Evolutionary conservation across 2,797 vertebrate species (phyloP).

Genomic region (Selene dorsalis): DNA sequence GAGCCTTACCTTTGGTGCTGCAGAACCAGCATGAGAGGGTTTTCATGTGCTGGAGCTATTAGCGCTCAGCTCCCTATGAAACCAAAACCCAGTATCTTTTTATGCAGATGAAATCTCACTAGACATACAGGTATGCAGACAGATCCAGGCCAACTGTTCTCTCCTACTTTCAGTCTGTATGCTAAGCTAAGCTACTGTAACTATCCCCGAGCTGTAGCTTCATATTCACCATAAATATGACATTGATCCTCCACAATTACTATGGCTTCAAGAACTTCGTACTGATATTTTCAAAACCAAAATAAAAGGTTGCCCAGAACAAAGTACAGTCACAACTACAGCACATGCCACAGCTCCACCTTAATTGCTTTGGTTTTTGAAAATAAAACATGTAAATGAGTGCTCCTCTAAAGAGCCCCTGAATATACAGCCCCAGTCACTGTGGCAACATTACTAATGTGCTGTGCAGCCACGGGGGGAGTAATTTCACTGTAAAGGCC

Average conservation of each 20-base stretch:
- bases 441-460: neutral
- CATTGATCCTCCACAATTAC: neutral
- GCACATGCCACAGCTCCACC: neutral
- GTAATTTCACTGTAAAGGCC: too few species aligned
- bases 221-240: neutral
- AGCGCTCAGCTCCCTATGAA: neutral
- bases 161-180: neutral
- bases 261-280: too few species aligned
- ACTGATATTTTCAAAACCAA: neutral
- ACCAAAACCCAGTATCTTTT: too few species aligned
- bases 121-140: too few species aligned
- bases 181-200: neutral
- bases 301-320: neutral
- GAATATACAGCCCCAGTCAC: neutral
- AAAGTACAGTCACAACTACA: neutral
- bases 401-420: neutral
- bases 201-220: neutral
- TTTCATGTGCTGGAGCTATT: neutral
- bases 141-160: neutral
- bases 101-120: too few species aligned
- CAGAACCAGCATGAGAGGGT: neutral
- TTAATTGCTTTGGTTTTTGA: neutral
- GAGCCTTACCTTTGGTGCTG: too few species aligned
- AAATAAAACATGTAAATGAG: neutral
- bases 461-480: neutral